Conservation (phyloP, 1,140 invertebrate genomes). For the Pemphigus obesinymphae region DNA sequence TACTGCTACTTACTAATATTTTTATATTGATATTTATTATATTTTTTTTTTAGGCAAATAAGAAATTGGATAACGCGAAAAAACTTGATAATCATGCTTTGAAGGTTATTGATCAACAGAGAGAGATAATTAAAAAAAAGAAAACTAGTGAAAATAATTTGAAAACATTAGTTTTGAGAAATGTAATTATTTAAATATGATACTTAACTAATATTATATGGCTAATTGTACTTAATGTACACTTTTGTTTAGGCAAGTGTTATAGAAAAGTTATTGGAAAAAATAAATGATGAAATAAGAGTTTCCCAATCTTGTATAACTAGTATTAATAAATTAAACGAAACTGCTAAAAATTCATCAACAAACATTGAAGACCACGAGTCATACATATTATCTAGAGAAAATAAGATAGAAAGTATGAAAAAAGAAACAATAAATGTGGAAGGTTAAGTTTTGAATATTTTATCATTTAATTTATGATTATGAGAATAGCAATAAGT, state of each 20-base stretch:
- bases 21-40: background rate
- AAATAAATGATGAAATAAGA: background rate
- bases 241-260: conserved; percentile 20
- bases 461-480: background rate
- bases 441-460: background rate
- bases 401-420: conserved; percentile 4
- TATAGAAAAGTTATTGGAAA: background rate
- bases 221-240: background rate
- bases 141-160: background rate
- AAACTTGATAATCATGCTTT: background rate
- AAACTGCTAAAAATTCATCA: background rate
- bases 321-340: background rate
- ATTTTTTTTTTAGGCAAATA: background rate
- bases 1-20: too few species aligned
- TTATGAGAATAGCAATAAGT: too few species aligned
- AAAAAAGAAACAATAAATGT: conserved; percentile 28
- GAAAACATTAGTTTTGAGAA: background rate
- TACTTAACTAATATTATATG: too few species aligned
- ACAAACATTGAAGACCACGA: background rate
- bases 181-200: background rate
- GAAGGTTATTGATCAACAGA: background rate
- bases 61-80: background rate
- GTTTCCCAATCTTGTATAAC: background rate
- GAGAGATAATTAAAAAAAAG: background rate
- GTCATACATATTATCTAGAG: background rate